These are phyloP conservation scores for Andrena hattorfiana DNA, from an alignment of 2,888 invertebrate genomes.

Conservation along the genomic window DNA sequence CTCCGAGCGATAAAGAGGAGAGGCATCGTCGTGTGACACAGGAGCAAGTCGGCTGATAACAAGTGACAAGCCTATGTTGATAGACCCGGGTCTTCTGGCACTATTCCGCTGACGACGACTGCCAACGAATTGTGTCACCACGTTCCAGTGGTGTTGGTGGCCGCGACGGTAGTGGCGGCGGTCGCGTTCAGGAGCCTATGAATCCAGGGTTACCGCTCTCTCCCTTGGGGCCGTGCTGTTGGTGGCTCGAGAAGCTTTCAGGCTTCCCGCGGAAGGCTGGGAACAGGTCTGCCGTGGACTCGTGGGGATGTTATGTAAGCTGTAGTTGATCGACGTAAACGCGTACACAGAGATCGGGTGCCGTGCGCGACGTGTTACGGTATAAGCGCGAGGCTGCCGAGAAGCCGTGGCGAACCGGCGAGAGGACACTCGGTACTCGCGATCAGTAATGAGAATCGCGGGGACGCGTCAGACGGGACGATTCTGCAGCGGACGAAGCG, in stretches of 20 bases:
- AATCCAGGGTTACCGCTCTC: slow-evolving; percentile 67
- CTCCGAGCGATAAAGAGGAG: slow-evolving; percentile 49
- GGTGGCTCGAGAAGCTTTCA: slow-evolving; percentile 56
- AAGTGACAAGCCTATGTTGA: slow-evolving; percentile 15
- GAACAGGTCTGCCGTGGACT: slow-evolving; percentile 62
- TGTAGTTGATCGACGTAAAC: slow-evolving; percentile 45
- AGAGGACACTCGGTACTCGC: slow-evolving; percentile 20
- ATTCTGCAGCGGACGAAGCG: background rate
- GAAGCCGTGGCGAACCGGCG: slow-evolving; percentile 3
- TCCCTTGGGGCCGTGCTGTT: slow-evolving; percentile 29
- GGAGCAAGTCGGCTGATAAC: slow-evolving; percentile 64
- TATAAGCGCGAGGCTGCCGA: slow-evolving; percentile 24
- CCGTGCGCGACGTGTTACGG: background rate
- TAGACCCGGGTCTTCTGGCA: slow-evolving; percentile 32
- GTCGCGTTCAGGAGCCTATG: slow-evolving; percentile 30
- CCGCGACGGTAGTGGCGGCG: slow-evolving; percentile 24
- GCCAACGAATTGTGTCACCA: slow-evolving; percentile 33
- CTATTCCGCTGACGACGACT: slow-evolving; percentile 3
- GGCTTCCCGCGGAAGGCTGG: slow-evolving; percentile 72
- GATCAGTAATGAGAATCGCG: slow-evolving; percentile 24
- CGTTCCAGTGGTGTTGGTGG: slow-evolving; percentile 23
- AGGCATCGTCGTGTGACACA: slow-evolving; percentile 12
- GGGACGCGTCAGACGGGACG: background rate
- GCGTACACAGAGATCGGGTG: slow-evolving; percentile 28
- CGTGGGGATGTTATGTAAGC: slow-evolving; percentile 75